Evolutionary conservation across 2,888 invertebrate genomes (phyloP).

Genomic region (Ichneumoninae sp.): DNA sequence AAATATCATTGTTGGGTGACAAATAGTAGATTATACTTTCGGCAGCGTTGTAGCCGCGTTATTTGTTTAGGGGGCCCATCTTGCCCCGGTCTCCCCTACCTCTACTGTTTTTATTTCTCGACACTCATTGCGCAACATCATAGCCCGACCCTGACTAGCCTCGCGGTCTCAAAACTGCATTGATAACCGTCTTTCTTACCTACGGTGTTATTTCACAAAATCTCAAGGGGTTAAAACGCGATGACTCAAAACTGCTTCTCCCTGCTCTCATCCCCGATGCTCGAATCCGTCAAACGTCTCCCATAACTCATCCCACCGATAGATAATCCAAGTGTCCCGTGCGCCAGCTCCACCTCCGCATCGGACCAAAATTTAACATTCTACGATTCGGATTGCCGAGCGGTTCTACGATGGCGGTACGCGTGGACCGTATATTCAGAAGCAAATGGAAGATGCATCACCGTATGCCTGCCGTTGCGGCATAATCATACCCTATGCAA

Average conservation of each 20-base stretch:
- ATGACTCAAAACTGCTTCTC: background rate
- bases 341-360: background rate
- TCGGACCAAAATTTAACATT: constrained; percentile 6
- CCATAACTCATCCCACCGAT: background rate
- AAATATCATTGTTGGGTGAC: too few relatives aligned
- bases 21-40: too few relatives aligned
- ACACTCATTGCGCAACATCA: too few relatives aligned
- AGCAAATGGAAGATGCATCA: constrained; percentile 43
- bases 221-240: background rate
- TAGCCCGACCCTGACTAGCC: too few relatives aligned
- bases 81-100: too few relatives aligned
- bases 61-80: too few relatives aligned
- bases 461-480: constrained; percentile 9
- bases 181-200: too few relatives aligned
- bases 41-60: too few relatives aligned
- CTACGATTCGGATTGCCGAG: background rate
- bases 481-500: constrained; percentile 30
- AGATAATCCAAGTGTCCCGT: constrained; percentile 4
- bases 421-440: constrained; percentile 8
- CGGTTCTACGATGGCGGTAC: constrained; percentile 7
- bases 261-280: background rate
- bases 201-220: too few relatives aligned
- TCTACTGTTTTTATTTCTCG: too few relatives aligned
- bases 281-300: background rate
- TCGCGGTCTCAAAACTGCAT: too few relatives aligned